Evolutionary conservation across 1,140 invertebrate species (phyloP), one percentile per base, ranked within the genome.

Genomic region (Lucilia cuprina): DNA sequence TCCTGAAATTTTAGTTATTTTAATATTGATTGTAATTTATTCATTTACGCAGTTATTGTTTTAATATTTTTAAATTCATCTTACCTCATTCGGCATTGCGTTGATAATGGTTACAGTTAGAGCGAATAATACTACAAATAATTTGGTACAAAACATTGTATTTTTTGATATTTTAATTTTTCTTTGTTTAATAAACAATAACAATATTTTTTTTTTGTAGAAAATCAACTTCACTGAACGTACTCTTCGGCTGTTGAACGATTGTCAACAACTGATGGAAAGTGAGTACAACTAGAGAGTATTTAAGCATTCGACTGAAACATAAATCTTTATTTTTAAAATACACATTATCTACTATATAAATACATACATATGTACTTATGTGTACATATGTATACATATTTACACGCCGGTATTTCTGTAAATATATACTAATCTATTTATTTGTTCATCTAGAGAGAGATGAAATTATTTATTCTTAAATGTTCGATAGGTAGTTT

Each of bases 51-150:
- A 41, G 41, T 41, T 41, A 7, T 60, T 17, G 55, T 60, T 14
- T 7, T 25, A 9, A 70, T 10, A 70, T 12, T 55, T 47, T 30
- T 10, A 13, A 41, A 74, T 60, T 3, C 19, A 50, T 30, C 50
- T 82, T 82, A 82, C 83, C 21, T 74, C n/a, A 74, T 50, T 35
- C 19, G 83, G 83, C n/a, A 30, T 34, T 12, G 83, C 83, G 19
- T 14, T 47, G 35, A 50, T 13, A 13, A 83, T 30, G 12, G 47
- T 35, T 65, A 74, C 9, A 74, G 21, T n/a, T n/a, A 83, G n/a
- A 70, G 34, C 35, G 7, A 74, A 75, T 25, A 83, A 74, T 47
- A 83, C 49, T 47, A 83, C 49, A 34, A 83, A 74, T 14, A 74
- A 9, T 50, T 83, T 83, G 5, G n/a, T 74, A 2, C 60, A 5